Evolutionary conservation across 92 coral and sea anemone genomes (phyloP).

Genomic region (Micromussa lordhowensis): DNA sequence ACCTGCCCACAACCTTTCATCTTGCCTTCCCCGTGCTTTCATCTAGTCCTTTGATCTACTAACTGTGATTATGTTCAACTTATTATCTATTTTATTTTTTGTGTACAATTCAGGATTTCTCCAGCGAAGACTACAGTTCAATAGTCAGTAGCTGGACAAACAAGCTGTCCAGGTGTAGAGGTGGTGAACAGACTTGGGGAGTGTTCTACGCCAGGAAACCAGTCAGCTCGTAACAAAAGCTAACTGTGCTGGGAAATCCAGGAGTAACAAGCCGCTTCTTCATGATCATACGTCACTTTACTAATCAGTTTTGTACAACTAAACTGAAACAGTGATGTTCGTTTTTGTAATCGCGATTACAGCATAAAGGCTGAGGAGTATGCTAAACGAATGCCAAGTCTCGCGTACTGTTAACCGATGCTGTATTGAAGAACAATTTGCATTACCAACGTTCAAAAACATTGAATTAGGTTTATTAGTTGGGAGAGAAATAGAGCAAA

Average conservation of each 20-base stretch:
- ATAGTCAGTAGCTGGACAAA: slow-evolving; percentile 84
- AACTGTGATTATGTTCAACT: neutral
- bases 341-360: neutral
- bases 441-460: neutral
- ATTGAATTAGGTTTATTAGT: neutral
- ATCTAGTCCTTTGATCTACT: too few species aligned
- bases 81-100: neutral
- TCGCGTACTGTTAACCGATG: neutral
- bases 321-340: neutral
- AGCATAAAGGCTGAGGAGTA: neutral
- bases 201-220: slow-evolving; percentile 82
- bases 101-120: slow-evolving; percentile 70
- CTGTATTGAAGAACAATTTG: neutral
- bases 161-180: slow-evolving; percentile 81
- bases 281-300: neutral
- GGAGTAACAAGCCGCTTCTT: neutral
- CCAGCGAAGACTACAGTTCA: slow-evolving; percentile 78
- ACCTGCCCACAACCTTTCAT: neutral
- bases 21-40: too few species aligned
- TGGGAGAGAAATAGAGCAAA: too few species aligned
- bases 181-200: slow-evolving; percentile 99
- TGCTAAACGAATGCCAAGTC: neutral
- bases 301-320: neutral
- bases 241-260: neutral
- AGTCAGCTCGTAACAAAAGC: neutral